These are phyloP conservation scores for Musca domestica DNA, from an alignment of 1,140 invertebrate species.

Conservation along the genomic window DNA sequence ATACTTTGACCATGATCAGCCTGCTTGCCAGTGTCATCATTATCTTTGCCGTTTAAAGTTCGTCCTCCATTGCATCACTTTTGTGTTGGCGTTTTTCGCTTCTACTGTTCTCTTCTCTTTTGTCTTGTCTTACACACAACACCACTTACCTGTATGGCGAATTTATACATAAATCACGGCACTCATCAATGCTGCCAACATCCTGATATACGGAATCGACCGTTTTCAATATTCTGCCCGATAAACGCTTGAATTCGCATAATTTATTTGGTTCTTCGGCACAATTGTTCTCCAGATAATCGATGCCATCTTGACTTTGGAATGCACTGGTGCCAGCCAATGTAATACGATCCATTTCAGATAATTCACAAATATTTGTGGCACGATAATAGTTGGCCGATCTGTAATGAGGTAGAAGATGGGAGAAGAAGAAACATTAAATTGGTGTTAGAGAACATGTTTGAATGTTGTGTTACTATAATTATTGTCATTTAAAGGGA, in stretches of 20 bases:
- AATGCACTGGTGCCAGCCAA: constrained; percentile 74
- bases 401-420: constrained; percentile 57
- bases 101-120: too few species aligned
- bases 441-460: too few species aligned
- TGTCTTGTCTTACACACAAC: too few species aligned
- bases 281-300: constrained; percentile 89
- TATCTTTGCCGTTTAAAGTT: too few species aligned
- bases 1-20: too few species aligned
- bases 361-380: constrained; percentile 79
- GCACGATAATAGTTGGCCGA: constrained; percentile 84
- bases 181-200: constrained; percentile 80
- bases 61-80: too few species aligned
- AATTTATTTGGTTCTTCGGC: constrained; percentile 85
- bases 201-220: constrained; percentile 92
- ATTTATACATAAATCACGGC: constrained; percentile 82
- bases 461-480: too few species aligned
- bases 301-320: constrained; percentile 68
- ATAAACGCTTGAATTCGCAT: constrained; percentile 88
- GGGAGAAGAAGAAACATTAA: too few species aligned
- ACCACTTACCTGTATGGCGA: constrained; percentile 68
- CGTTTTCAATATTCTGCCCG: constrained; percentile 85
- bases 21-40: too few species aligned
- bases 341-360: constrained; percentile 88
- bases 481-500: too few species aligned
- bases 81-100: background rate